Base-by-base conservation (phyloP, 2,888 invertebrate species). In the Caenorhabditis becei region DNA sequence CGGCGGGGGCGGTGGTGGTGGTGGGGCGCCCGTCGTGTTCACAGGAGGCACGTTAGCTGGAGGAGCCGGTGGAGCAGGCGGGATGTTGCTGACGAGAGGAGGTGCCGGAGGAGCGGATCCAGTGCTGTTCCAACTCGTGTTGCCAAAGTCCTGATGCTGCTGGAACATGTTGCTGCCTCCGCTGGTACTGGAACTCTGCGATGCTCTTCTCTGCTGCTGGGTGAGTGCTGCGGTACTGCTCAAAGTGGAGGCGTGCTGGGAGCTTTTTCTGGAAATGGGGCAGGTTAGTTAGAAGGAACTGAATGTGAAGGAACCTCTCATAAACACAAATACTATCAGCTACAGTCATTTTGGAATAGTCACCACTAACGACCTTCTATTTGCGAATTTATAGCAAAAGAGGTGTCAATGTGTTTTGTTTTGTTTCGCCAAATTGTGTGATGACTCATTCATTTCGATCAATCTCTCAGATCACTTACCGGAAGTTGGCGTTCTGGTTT, bases 181-280 rank as follows among this genome's bases (percentile, higher is more conserved):
- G 41, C 65, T 69, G 0, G 82, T 74, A 41, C 62, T 83, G 16
- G 82, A 82, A 41, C 74, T 79, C 56, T 85, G 85, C 8, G 83
- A 83, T 10, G 82, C 80, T 69, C 85, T 53, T 49, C 83, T 61
- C 53, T 83, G 82, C 32, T 83, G 85, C 59, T 82, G 83, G 20
- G 44, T 66, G 37, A 79, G 28, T 11, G 65, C 58, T 24, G 58
- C 20, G 0, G 63, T 35, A 49, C 54, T 65, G 37, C 18, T 44
- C 8, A 80, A 44, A 0, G 69, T 51, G 1, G 66, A 54, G 14
- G 62, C 32, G 28, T 72, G 79, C 53, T 66, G 82, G 11, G 82
- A 80, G 8, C 74, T 74, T 67, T 82, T 80, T 24, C 84, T 84
- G 74, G 32, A 77, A 66, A 5, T 2, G 18, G 24, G 53, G 18